A percentile compares a stretch with the other conserved stretches of the same genome.
Evolutionary conservation across 2,797 vertebrate genomes (phyloP).

Genomic region (Micrastur ruficollis): DNA sequence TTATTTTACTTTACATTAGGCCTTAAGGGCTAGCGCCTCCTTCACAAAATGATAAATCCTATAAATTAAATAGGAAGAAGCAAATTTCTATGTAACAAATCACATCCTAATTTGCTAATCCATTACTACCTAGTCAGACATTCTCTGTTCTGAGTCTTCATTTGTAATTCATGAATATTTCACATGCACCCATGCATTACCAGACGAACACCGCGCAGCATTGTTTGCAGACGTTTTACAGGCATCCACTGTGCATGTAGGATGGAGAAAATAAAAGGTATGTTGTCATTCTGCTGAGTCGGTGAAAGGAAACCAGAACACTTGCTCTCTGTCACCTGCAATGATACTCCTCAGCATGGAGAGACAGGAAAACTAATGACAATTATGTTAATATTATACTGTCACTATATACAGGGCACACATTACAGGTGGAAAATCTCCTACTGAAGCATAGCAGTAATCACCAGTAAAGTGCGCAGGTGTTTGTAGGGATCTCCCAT

Average conservation of each 20-base stretch:
- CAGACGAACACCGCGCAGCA: neutral
- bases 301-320: neutral
- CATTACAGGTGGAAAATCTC: neutral
- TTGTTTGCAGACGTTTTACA: neutral
- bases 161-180: constrained; percentile 24
- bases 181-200: neutral
- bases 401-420: neutral
- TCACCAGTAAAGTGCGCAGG: neutral
- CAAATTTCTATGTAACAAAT: neutral
- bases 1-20: neutral
- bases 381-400: neutral
- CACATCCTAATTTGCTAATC: constrained; percentile 14
- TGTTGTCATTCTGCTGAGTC: neutral
- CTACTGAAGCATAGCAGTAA: neutral
- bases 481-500: neutral
- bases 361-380: neutral
- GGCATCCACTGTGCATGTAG: neutral
- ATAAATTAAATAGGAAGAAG: neutral
- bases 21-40: neutral
- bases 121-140: neutral
- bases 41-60: neutral
- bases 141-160: neutral
- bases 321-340: neutral
- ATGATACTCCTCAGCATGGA: neutral
- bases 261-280: neutral